phyloP scores from a whole-genome alignment of 2,888 invertebrate species.

The Eubasilissa splendida region DNA sequence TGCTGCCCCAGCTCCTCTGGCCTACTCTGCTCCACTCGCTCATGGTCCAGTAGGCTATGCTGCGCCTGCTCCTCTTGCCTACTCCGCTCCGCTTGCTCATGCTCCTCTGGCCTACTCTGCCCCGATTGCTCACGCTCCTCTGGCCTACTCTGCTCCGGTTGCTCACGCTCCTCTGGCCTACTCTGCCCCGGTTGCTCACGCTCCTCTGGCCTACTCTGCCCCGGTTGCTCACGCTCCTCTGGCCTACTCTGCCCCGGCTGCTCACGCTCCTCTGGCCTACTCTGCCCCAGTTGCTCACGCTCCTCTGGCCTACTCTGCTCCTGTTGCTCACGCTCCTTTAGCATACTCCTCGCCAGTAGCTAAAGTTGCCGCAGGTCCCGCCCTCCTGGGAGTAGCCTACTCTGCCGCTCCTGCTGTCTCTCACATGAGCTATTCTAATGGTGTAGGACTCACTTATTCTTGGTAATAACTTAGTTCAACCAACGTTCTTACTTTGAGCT shows the following conservation, averaged over 20 bases:
- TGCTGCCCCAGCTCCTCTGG: constrained; percentile 67
- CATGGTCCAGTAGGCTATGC: constrained; percentile 64
- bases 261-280: constrained; percentile 61
- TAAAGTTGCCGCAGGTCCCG: constrained; percentile 70
- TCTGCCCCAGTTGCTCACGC: constrained; percentile 59
- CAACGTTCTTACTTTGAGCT: too few species aligned
- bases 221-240: constrained; percentile 62
- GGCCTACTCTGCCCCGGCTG: constrained; percentile 63
- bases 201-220: constrained; percentile 59
- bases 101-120: constrained; percentile 60
- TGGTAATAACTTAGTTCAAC: constrained; percentile 65
- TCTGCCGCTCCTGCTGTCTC: constrained; percentile 76
- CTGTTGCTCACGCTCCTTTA: constrained; percentile 62
- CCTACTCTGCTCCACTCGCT: constrained; percentile 72
- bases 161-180: constrained; percentile 61
- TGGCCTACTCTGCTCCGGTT: constrained; percentile 57
- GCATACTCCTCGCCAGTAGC: constrained; percentile 58
- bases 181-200: constrained; percentile 53
- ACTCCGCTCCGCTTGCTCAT: constrained; percentile 70
- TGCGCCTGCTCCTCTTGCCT: constrained; percentile 67
- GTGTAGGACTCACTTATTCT: constrained; percentile 71
- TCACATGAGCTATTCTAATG: constrained; percentile 75
- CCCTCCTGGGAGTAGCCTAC: constrained; percentile 75
- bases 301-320: constrained; percentile 65
- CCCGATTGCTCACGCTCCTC: constrained; percentile 63